These are phyloP conservation scores for Paelopatides confundens DNA, from an alignment of 53 echinoderm and acorn worm species.

Conservation along the genomic window DNA sequence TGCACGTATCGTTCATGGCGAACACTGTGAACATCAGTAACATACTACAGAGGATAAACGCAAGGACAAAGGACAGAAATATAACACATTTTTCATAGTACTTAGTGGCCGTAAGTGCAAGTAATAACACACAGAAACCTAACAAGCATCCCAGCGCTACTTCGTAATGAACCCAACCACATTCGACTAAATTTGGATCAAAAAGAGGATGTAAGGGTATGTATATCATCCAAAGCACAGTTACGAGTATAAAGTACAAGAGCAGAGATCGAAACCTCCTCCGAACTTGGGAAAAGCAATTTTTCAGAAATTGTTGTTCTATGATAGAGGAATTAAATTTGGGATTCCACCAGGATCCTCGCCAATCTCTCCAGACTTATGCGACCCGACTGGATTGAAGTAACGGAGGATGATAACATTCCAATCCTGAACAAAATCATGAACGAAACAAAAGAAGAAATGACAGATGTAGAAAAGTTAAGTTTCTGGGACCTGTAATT, in stretches of 20 bases:
- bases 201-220: slow-evolving; percentile 60
- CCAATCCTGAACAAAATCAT: slow-evolving; percentile 67
- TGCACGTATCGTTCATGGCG: slow-evolving; percentile 31
- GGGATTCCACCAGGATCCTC: slow-evolving; percentile 99
- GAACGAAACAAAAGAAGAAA: neutral
- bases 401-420: slow-evolving; percentile 86
- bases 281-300: slow-evolving; percentile 80
- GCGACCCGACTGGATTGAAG: slow-evolving; percentile 95
- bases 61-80: slow-evolving; percentile 72
- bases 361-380: slow-evolving; percentile 87
- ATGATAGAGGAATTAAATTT: slow-evolving; percentile 90
- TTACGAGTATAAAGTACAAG: slow-evolving; percentile 79
- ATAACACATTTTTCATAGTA: slow-evolving; percentile 73
- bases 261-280: slow-evolving; percentile 89
- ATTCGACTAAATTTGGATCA: neutral
- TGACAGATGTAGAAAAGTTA: no score
- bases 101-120: slow-evolving; percentile 71
- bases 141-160: slow-evolving; percentile 70
- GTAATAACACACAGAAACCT: slow-evolving; percentile 73
- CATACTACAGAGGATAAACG: slow-evolving; percentile 72
- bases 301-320: slow-evolving; percentile 85
- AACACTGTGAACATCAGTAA: slow-evolving; percentile 79
- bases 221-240: slow-evolving; percentile 91
- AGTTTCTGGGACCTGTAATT: no score
- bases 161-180: slow-evolving; percentile 75